Percentiles rank a stretch among this genome's conserved stretches.
Evolutionary conservation across 2,797 vertebrate genomes (phyloP).

Genomic region (Phrynocephalus forsythii): DNA sequence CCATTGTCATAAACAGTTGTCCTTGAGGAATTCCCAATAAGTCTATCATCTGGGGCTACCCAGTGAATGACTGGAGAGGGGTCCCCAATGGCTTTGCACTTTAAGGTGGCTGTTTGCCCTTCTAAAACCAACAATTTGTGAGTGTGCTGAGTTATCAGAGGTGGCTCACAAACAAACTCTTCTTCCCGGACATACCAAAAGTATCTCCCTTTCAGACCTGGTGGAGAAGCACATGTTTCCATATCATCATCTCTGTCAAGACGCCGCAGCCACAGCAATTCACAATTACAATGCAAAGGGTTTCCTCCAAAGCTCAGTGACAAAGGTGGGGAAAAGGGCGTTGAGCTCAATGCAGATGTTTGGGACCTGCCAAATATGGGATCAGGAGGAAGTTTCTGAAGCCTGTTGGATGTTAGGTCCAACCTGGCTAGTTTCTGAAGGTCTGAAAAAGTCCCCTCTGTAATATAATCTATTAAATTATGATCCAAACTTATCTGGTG

Average conservation of each 20-base stretch:
- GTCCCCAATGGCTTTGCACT: slow-evolving; percentile 97
- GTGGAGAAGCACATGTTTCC: slow-evolving; percentile 96
- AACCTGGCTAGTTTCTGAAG: slow-evolving; percentile 94
- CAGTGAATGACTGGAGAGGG: slow-evolving; percentile 95
- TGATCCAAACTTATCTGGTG: slow-evolving; percentile 98
- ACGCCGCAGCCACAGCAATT: slow-evolving; percentile 93
- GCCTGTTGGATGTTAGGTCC: slow-evolving; percentile 95
- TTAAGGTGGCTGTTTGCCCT: slow-evolving; percentile 93
- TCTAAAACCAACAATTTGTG: slow-evolving; percentile 94
- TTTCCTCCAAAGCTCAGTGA: slow-evolving; percentile 97
- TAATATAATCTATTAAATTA: slow-evolving; percentile 92
- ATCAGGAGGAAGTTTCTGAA: slow-evolving; percentile 97
- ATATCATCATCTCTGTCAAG: slow-evolving; percentile 94
- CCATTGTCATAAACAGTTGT: slow-evolving; percentile 93
- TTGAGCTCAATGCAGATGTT: slow-evolving; percentile 81
- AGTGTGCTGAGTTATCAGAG: slow-evolving; percentile 95
- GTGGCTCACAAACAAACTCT: slow-evolving; percentile 96
- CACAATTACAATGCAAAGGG: slow-evolving; percentile 96
- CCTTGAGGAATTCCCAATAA: slow-evolving; percentile 94
- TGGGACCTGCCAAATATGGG: slow-evolving; percentile 95
- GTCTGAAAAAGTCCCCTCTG: slow-evolving; percentile 94
- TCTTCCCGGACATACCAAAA: slow-evolving; percentile 97
- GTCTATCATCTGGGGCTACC: slow-evolving; percentile 92
- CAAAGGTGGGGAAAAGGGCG: slow-evolving; percentile 89
- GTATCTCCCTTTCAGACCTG: slow-evolving; percentile 92